Evolutionary conservation across 2,888 invertebrate species (phyloP).

Genomic region (Dasypogon diadema): DNA sequence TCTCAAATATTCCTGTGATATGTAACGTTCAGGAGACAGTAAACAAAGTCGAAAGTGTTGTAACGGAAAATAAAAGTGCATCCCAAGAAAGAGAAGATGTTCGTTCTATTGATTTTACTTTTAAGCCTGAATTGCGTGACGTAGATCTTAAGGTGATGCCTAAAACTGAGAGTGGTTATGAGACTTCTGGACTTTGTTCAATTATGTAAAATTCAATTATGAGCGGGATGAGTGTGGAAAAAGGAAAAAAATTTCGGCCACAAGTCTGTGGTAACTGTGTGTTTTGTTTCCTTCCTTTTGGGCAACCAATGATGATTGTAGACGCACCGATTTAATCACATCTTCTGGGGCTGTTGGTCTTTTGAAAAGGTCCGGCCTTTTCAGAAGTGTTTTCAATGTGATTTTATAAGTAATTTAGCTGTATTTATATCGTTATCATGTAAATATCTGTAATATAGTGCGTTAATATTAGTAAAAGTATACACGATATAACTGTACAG

Average conservation of each 20-base stretch:
- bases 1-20: conserved; percentile 48
- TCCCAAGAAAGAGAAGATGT: conserved; percentile 62
- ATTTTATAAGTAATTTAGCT: conserved; percentile 27
- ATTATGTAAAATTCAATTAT: conserved; percentile 74
- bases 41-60: conserved; percentile 17
- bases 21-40: conserved; percentile 43
- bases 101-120: conserved; percentile 69
- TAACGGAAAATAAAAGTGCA: conserved; percentile 39
- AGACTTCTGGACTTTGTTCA: conserved; percentile 87
- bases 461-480: conserved; percentile 12
- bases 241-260: background rate
- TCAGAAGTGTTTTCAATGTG: conserved; percentile 35
- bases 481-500: conserved; percentile 40
- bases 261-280: background rate
- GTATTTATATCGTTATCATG: conserved; percentile 13
- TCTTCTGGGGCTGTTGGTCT: conserved; percentile 14
- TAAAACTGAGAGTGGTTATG: conserved; percentile 79
- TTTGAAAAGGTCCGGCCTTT: conserved; percentile 16
- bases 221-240: no score
- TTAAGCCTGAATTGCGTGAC: conserved; percentile 77
- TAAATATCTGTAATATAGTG: background rate
- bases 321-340: conserved; percentile 9
- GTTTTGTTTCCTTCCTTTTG: background rate
- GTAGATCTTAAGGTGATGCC: conserved; percentile 78
- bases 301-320: background rate